These are phyloP conservation scores for Stegostoma tigrinum DNA, from an alignment of 2,113 vertebrate species.

Conservation along the genomic window DNA sequence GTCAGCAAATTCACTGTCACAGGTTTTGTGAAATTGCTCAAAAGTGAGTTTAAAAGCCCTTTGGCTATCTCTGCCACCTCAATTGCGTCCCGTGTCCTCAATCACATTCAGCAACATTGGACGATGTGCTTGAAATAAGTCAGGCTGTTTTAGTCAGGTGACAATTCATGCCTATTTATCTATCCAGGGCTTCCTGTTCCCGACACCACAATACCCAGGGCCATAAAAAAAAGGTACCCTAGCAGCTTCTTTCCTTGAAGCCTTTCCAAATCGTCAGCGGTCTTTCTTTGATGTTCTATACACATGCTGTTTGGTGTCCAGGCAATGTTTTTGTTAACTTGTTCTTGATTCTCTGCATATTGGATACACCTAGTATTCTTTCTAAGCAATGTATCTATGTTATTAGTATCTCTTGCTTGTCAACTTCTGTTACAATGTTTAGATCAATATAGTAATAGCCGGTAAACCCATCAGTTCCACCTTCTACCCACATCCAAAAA, in stretches of 20 bases:
- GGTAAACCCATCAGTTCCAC: no score
- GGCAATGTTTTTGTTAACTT: no score
- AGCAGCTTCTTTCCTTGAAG: no score
- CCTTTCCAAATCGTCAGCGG: no score
- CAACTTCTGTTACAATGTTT: neutral
- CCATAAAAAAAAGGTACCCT: no score
- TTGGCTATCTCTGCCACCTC: neutral
- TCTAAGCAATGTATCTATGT: neutral
- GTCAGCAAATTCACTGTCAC: neutral
- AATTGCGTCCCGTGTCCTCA: no score
- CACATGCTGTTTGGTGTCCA: no score
- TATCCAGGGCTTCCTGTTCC: neutral
- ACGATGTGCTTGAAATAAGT: neutral
- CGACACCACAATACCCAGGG: neutral
- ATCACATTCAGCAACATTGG: neutral
- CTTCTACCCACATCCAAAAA: no score
- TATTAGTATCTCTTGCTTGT: neutral
- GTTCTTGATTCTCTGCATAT: no score
- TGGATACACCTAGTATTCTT: neutral
- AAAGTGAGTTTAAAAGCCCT: neutral
- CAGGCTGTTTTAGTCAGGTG: neutral
- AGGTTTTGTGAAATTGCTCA: neutral
- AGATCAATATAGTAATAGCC: no score
- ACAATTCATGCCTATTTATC: neutral
- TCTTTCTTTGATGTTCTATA: no score